Evolutionary conservation across 2,888 invertebrate genomes (phyloP).

Genomic region (Steinernema scapterisci): DNA sequence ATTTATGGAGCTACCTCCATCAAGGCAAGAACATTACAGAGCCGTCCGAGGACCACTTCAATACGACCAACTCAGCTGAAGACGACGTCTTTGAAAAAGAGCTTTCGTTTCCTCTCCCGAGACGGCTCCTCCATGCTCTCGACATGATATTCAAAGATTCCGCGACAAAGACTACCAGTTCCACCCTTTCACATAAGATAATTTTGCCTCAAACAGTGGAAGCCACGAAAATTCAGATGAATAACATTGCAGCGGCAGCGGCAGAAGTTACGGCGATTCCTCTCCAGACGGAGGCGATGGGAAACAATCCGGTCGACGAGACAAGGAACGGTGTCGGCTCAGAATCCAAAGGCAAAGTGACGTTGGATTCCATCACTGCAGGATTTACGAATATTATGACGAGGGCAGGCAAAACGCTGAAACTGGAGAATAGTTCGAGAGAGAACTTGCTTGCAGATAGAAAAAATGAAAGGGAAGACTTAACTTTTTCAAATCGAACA

Average conservation of each 20-base stretch:
- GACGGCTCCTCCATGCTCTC: neutral
- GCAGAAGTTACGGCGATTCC: too few relatives aligned
- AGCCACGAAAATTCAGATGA: neutral
- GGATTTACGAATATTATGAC: too few relatives aligned
- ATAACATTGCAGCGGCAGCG: neutral
- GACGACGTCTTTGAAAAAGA: neutral
- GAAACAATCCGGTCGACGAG: too few relatives aligned
- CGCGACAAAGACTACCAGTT: neutral
- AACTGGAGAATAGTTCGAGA: too few relatives aligned
- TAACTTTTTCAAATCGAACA: too few relatives aligned
- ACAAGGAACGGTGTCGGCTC: too few relatives aligned
- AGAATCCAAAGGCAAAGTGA: too few relatives aligned
- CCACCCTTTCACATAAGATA: neutral
- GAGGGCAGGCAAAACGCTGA: too few relatives aligned
- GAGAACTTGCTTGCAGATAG: too few relatives aligned
- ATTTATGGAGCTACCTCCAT: constrained; percentile 4
- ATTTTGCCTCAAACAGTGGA: neutral
- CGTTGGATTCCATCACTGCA: too few relatives aligned
- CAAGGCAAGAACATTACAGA: neutral
- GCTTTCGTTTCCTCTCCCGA: neutral
- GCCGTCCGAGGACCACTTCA: neutral
- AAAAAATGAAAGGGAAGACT: too few relatives aligned
- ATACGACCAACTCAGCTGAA: neutral
- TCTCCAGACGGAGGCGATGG: too few relatives aligned
- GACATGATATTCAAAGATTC: constrained; percentile 10